phyloP scores from a whole-genome alignment of 2,113 vertebrate genomes.

The Triplophysa siluroides region DNA sequence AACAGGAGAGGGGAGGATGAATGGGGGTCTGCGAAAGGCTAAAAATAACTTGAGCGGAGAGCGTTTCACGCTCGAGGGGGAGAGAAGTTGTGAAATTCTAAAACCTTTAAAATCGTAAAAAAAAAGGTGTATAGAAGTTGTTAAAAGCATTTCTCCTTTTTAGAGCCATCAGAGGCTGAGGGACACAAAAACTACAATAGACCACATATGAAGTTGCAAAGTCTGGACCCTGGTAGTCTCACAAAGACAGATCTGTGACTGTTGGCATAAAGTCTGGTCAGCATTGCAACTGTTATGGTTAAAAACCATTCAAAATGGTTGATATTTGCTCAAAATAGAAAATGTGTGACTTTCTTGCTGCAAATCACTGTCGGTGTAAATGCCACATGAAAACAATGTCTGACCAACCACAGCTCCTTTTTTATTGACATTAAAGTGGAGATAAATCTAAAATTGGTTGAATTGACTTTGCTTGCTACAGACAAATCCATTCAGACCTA shows the following conservation, averaged over 20 bases:
- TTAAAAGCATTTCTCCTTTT: not conserved
- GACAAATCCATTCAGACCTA: too few species aligned
- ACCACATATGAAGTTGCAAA: not conserved
- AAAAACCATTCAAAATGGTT: too few species aligned
- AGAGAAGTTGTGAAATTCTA: conserved; percentile 9
- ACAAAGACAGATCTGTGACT: not conserved
- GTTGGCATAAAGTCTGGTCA: too few species aligned
- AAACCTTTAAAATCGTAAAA: not conserved
- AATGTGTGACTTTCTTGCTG: too few species aligned
- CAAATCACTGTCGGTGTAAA: too few species aligned
- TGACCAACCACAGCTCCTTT: too few species aligned
- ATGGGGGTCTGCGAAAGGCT: conserved; percentile 47
- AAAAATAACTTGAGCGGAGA: conserved; percentile 51
- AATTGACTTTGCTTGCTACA: too few species aligned
- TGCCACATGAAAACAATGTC: too few species aligned
- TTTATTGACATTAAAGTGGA: too few species aligned
- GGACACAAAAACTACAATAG: not conserved
- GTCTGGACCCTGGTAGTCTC: not conserved
- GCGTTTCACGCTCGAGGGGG: conserved; percentile 26
- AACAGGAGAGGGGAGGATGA: conserved; percentile 20
- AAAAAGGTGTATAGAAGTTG: not conserved
- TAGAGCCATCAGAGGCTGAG: not conserved
- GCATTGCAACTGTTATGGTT: too few species aligned
- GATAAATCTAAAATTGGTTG: too few species aligned
- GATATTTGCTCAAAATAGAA: too few species aligned